Evolutionary conservation across 2,888 invertebrate genomes (phyloP).

Genomic region (Philaethria dido): DNA sequence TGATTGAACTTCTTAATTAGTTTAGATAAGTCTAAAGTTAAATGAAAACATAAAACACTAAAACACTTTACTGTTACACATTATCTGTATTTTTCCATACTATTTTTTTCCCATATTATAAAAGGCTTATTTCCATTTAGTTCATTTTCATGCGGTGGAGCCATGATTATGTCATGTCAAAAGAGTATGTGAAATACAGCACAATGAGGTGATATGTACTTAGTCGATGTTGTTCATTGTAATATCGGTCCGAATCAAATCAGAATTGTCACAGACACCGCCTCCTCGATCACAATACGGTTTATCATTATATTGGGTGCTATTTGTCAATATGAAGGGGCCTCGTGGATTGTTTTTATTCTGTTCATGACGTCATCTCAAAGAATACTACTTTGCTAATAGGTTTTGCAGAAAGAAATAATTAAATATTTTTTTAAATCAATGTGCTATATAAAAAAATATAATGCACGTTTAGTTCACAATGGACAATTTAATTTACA

Average conservation of each 20-base stretch:
- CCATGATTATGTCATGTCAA: slow-evolving; percentile 63
- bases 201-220: slow-evolving; percentile 67
- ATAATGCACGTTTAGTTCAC: background rate
- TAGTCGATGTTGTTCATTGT: slow-evolving; percentile 65
- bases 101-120: background rate
- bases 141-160: slow-evolving; percentile 44
- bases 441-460: too few species aligned
- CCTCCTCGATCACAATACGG: slow-evolving; percentile 44
- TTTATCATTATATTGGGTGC: slow-evolving; percentile 34
- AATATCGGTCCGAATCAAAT: slow-evolving; percentile 65
- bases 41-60: too few species aligned
- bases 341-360: slow-evolving; percentile 27
- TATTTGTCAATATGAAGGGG: slow-evolving; percentile 28
- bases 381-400: background rate
- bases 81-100: background rate
- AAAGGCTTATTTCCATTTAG: slow-evolving; percentile 35
- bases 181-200: slow-evolving; percentile 63
- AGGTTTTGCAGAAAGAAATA: background rate
- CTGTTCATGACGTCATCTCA: background rate
- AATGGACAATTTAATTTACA: background rate
- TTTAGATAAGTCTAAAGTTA: too few species aligned
- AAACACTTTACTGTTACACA: background rate
- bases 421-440: background rate
- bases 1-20: too few species aligned
- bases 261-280: slow-evolving; percentile 61